Base-by-base conservation (phyloP, 2,888 invertebrate genomes). In the Rutpela maculata region DNA sequence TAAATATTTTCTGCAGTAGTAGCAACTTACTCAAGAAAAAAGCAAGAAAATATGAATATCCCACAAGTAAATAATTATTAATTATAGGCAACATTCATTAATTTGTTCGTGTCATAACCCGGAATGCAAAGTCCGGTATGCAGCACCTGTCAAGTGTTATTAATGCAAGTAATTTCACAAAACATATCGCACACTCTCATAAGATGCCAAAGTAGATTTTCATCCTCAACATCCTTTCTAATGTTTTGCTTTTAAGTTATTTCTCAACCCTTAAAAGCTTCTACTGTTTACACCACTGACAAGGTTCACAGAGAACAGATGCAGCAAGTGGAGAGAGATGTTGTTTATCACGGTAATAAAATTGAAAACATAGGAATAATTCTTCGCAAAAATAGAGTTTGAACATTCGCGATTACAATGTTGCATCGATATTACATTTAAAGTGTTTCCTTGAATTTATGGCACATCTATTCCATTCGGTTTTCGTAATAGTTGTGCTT, bases 311-410 rank as follows among this genome's bases (percentile, higher is more conserved):
- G 17, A 38, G 15, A 57, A 35, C 69, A 69, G 69, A 69, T 69
- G 68, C 69, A 57, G 35, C 69, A 38, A 56, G 18, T 69, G 57
- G 18, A 68, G 68, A 68, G 68, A 31, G 10, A 17, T 22, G 19
- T 62, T 62, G 73, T 73, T 73, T 74, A 74, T 74, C 65, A 59
- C 38, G 15, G 66, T 43, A 67, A 67, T 74, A 74, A 74, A 74
- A 74, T 74, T 38, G 74, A 74, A 67, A 74, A 74, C 67, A 73
- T 67, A 67, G 65, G 38, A 38, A 74, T 74, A 74, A 74, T 74
- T 74, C 74, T 74, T 67, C 31, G 17, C 57, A 18, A 67, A 74
- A 67, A 74, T 74, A 57, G 60, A 74, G 67, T 74, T 60, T 74
- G 66, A 74, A 74, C 57, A 67, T 67, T 67, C 56, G 67, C 65